Conservation (phyloP, 1,140 invertebrate species). For the Leptonema lineaticorne region DNA sequence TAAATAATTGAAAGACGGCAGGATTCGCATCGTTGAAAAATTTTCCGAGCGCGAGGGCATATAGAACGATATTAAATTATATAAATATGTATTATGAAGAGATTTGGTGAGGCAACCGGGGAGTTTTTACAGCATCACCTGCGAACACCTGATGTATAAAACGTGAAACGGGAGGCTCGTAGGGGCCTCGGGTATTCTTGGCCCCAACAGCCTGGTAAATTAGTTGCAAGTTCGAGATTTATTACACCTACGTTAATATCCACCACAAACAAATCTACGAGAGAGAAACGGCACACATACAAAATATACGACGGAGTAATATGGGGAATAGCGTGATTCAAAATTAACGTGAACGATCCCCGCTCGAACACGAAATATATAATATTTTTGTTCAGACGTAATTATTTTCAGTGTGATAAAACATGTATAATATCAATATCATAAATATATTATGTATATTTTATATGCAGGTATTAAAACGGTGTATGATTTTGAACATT, state of each 20-base stretch:
- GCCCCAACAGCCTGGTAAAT: constrained; percentile 35
- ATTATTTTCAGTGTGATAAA: too few relatives aligned
- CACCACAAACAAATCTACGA: constrained; percentile 36
- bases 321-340: not conserved
- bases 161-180: not conserved
- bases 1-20: too few relatives aligned
- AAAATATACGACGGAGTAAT: constrained; percentile 6
- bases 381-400: too few relatives aligned
- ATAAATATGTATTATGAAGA: not conserved
- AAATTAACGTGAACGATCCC: not conserved
- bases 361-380: constrained; percentile 1
- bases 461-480: too few relatives aligned
- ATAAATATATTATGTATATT: too few relatives aligned
- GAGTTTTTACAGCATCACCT: constrained; percentile 14
- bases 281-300: not conserved
- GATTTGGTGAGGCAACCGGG: not conserved
- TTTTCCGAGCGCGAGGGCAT: not conserved
- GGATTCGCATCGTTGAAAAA: too few relatives aligned
- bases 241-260: constrained; percentile 40
- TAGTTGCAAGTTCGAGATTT: constrained; percentile 42
- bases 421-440: too few relatives aligned
- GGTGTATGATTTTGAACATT: too few relatives aligned
- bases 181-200: constrained; percentile 1
- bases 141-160: constrained; percentile 16
- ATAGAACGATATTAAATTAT: not conserved